These are phyloP conservation scores for Plagodis dolabraria DNA, from an alignment of 2,888 invertebrate genomes.

Conservation along the genomic window DNA sequence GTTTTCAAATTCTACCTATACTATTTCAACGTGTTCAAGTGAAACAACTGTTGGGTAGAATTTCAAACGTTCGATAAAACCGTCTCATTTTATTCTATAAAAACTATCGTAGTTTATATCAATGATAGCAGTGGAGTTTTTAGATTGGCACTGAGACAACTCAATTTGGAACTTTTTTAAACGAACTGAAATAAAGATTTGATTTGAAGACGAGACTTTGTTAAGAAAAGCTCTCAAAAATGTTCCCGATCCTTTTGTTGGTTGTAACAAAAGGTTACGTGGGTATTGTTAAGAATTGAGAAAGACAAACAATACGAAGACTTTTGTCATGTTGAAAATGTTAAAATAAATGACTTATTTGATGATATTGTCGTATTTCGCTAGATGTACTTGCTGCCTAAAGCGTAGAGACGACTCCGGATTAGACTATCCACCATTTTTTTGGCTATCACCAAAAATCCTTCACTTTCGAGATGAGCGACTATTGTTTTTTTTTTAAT, in stretches of 20 bases:
- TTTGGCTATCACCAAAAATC: too few relatives aligned
- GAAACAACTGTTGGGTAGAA: constrained; percentile 17
- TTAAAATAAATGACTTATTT: background rate
- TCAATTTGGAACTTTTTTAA: constrained; percentile 44
- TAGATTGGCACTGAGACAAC: constrained; percentile 37
- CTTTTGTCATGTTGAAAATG: constrained; percentile 7
- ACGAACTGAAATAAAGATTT: constrained; percentile 48
- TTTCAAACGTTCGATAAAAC: constrained; percentile 10
- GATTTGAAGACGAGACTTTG: constrained; percentile 37
- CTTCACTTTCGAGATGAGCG: too few relatives aligned
- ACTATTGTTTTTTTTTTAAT: too few relatives aligned
- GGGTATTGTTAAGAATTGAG: constrained; percentile 21
- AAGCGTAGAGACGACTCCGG: too few relatives aligned
- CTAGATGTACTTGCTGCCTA: too few relatives aligned
- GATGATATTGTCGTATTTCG: too few relatives aligned
- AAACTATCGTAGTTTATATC: constrained; percentile 20
- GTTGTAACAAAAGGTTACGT: constrained; percentile 26
- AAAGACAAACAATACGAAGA: constrained; percentile 24
- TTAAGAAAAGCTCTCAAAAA: constrained; percentile 12
- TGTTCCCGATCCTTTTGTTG: constrained; percentile 24
- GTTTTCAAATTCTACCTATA: constrained; percentile 14
- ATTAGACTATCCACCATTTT: too few relatives aligned
- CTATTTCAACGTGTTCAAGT: constrained; percentile 16
- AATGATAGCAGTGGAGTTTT: constrained; percentile 22
- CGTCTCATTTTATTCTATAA: background rate